Evolutionary conservation across 2,797 vertebrate genomes (phyloP).

Genomic region (Sebastes ruberrimus): DNA sequence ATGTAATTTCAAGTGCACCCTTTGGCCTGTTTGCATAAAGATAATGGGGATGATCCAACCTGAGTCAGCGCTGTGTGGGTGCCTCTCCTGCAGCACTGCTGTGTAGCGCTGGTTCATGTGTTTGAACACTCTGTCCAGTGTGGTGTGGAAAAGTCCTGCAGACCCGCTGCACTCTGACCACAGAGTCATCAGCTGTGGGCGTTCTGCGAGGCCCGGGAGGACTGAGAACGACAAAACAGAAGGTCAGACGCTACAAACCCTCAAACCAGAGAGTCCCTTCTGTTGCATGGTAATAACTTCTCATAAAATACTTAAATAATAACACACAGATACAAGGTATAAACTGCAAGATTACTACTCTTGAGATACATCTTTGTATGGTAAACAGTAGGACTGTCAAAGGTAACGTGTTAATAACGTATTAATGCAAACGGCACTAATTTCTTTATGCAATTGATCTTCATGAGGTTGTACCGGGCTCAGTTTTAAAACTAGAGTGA

Average conservation of each 20-base stretch:
- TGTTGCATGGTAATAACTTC: not conserved
- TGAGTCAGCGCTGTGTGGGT: conserved; percentile 84
- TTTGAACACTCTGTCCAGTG: conserved; percentile 87
- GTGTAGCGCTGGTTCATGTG: conserved; percentile 88
- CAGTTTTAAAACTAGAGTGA: too few species aligned
- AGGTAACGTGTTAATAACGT: too few species aligned
- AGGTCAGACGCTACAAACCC: not conserved
- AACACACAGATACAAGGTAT: not conserved
- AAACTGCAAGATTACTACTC: not conserved
- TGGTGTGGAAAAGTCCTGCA: conserved; percentile 89
- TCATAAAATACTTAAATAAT: not conserved
- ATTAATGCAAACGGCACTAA: too few species aligned
- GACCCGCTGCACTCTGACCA: conserved; percentile 93
- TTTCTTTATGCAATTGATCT: too few species aligned
- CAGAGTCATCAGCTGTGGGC: conserved; percentile 87
- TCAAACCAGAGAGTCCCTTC: not conserved
- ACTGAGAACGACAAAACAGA: conserved; percentile 73
- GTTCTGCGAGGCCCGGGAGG: conserved; percentile 88
- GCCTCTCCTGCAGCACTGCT: conserved; percentile 82
- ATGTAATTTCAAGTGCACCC: not conserved
- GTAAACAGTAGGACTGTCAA: too few species aligned
- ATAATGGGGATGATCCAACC: conserved; percentile 69
- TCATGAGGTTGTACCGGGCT: too few species aligned
- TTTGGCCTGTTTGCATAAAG: conserved; percentile 6
- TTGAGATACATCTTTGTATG: not conserved